Conservation (phyloP, 2,888 invertebrate species). For the Tortricodes alternella region DNA sequence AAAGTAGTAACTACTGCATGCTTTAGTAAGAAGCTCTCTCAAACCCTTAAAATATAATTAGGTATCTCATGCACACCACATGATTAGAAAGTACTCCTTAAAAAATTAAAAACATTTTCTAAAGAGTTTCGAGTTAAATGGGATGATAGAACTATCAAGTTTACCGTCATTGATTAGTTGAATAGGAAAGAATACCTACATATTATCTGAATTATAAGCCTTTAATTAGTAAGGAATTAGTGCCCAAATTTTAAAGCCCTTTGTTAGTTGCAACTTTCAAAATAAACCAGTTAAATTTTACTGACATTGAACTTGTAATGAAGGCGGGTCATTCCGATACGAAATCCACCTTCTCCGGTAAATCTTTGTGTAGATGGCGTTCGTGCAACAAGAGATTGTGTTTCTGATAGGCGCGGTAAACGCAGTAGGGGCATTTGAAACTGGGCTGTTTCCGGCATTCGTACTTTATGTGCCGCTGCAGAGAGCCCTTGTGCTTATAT, state of each 20-base stretch:
- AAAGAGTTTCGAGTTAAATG: too few species aligned
- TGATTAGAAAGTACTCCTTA: background rate
- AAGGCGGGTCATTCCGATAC: constrained; percentile 76
- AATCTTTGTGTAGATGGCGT: constrained; percentile 79
- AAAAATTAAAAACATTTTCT: background rate
- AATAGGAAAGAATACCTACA: background rate
- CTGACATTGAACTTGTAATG: constrained; percentile 62
- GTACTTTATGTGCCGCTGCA: constrained; percentile 89
- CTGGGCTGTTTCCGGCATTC: constrained; percentile 89
- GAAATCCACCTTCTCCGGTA: constrained; percentile 80
- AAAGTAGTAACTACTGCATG: constrained; percentile 1
- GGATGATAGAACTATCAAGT: too few species aligned
- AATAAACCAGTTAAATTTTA: constrained; percentile 39
- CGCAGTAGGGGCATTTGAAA: constrained; percentile 87
- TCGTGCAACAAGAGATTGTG: constrained; percentile 82
- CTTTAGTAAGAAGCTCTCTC: constrained; percentile 3
- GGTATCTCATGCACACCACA: constrained; percentile 4
- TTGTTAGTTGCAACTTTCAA: constrained; percentile 14
- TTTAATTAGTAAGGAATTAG: constrained; percentile 15
- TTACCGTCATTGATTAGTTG: too few species aligned
- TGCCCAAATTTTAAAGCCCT: constrained; percentile 8
- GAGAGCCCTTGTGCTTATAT: constrained; percentile 90
- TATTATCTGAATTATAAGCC: background rate
- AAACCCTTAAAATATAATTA: background rate
- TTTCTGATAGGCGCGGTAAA: constrained; percentile 86